Percentiles rank a stretch among this genome's conserved stretches.
These are phyloP conservation scores for Eleginops maclovinus DNA, from an alignment of 2,113 vertebrate species.

Conservation along the genomic window DNA sequence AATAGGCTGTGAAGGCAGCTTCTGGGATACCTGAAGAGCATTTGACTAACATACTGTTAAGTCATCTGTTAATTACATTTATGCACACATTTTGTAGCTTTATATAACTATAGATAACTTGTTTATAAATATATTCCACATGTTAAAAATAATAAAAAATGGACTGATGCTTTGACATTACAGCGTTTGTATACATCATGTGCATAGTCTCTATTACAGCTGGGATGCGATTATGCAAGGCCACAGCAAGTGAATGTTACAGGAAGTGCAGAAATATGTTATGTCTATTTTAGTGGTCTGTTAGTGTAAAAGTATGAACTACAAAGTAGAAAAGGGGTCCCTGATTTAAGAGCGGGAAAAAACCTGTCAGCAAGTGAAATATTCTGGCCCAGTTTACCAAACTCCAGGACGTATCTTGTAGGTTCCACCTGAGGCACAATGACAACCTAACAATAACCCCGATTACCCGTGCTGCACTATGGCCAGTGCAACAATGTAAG, in stretches of 20 bases:
- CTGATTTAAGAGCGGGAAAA: background rate
- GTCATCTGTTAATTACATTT: background rate
- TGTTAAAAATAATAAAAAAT: background rate
- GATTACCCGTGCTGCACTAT: background rate
- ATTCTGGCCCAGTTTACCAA: background rate
- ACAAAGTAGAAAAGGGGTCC: background rate
- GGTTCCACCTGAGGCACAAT: background rate
- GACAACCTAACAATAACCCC: background rate
- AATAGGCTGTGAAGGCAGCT: constrained; percentile 16
- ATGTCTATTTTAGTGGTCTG: background rate
- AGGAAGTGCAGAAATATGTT: background rate
- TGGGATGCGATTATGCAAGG: background rate
- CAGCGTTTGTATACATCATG: background rate
- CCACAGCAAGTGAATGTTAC: background rate
- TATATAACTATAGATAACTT: background rate
- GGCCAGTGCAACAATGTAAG: background rate
- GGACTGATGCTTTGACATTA: background rate
- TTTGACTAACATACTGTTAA: constrained; percentile 28
- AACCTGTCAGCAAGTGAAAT: background rate
- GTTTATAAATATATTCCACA: background rate
- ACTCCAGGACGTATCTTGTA: background rate
- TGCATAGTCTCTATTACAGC: background rate
- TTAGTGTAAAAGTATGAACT: background rate
- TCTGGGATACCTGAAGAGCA: constrained; percentile 27
- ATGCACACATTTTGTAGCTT: background rate